Conservation (phyloP, 2,888 invertebrate genomes). For the Leuctra nigra region DNA sequence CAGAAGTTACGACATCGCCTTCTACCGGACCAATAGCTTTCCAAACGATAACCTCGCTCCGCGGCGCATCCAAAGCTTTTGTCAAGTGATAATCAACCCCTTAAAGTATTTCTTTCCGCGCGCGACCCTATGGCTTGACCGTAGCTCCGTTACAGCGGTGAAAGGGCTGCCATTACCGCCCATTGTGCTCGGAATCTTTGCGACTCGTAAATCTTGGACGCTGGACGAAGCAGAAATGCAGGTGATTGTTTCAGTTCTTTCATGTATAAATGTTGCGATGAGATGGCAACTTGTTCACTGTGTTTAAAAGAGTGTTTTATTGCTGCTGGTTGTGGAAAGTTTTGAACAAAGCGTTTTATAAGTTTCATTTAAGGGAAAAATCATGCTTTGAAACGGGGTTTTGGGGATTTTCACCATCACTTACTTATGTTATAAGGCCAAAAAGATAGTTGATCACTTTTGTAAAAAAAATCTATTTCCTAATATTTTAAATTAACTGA, state of each 20-base stretch:
- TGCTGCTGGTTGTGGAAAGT: too few relatives aligned
- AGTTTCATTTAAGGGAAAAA: too few relatives aligned
- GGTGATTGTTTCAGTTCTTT: slow-evolving; percentile 13
- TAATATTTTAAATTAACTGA: too few relatives aligned
- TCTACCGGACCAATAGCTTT: slow-evolving; percentile 12
- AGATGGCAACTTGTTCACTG: too few relatives aligned
- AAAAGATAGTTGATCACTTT: too few relatives aligned
- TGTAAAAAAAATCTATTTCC: too few relatives aligned
- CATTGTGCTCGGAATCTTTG: slow-evolving; percentile 25
- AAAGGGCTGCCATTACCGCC: slow-evolving; percentile 23
- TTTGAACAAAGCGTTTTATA: too few relatives aligned
- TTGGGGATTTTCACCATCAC: too few relatives aligned
- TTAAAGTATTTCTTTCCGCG: slow-evolving; percentile 19
- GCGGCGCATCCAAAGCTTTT: slow-evolving; percentile 15
- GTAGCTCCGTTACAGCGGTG: slow-evolving; percentile 22
- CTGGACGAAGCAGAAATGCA: slow-evolving; percentile 4
- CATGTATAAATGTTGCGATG: slow-evolving; percentile 5
- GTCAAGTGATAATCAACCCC: slow-evolving; percentile 25
- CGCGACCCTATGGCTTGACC: slow-evolving; percentile 3
- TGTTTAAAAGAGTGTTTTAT: too few relatives aligned
- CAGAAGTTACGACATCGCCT: not conserved
- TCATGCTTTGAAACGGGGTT: too few relatives aligned
- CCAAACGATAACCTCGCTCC: slow-evolving; percentile 15
- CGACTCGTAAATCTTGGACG: slow-evolving; percentile 22
- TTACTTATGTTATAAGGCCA: too few relatives aligned